Conservation (phyloP, 2,797 vertebrate genomes). For the Tenualosa thibaudeaui region DNA sequence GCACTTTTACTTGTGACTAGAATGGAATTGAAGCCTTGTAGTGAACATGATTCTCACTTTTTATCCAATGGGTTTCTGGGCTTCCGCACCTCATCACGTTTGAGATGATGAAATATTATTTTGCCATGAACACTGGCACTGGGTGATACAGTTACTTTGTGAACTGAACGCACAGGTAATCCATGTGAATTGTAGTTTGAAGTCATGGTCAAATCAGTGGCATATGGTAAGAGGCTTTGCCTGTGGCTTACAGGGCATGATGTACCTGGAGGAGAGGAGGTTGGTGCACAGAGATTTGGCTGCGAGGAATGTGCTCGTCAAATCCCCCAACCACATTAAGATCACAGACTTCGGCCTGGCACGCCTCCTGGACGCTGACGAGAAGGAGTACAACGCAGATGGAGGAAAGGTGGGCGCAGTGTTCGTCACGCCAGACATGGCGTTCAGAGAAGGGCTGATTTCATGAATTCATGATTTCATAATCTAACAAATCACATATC, state of each 20-base stretch:
- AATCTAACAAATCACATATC: background rate
- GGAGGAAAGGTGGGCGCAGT: constrained; percentile 86
- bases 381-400: constrained; percentile 98
- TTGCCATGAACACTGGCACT: background rate
- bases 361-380: constrained; percentile 92
- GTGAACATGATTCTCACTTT: background rate
- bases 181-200: background rate
- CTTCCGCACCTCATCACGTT: background rate
- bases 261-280: constrained; percentile 95
- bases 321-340: constrained; percentile 98
- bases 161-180: background rate
- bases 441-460: background rate
- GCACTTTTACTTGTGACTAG: background rate
- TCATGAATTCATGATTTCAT: background rate
- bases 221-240: background rate
- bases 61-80: background rate
- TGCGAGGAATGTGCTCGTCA: constrained; percentile 94
- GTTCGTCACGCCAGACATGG: constrained; percentile 42
- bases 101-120: background rate
- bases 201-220: background rate
- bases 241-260: constrained; percentile 86
- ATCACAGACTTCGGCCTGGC: constrained; percentile 98
- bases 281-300: constrained; percentile 95
- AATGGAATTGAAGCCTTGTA: background rate
- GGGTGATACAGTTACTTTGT: too few relatives aligned